Conservation (phyloP, 2,888 invertebrate genomes). For the Drosophila flavopinicola region DNA sequence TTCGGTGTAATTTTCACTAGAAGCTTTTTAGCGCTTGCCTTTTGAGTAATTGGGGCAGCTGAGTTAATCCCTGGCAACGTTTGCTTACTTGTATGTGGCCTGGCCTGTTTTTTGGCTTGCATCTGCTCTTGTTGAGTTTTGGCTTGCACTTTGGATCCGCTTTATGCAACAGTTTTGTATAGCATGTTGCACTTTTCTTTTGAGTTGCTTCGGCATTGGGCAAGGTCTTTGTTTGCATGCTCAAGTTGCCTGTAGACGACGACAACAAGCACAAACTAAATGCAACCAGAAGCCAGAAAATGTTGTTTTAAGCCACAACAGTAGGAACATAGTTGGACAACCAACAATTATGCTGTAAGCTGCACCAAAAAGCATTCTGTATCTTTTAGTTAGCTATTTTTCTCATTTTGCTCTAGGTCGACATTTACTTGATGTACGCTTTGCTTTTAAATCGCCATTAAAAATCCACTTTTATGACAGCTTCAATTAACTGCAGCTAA, state of each 20-base stretch:
- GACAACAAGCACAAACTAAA: slow-evolving; percentile 50
- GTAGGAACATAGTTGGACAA: slow-evolving; percentile 19
- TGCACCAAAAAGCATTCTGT: slow-evolving; percentile 12
- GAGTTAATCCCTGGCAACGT: slow-evolving; percentile 20
- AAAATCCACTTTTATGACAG: slow-evolving; percentile 12
- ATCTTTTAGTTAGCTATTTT: slow-evolving; percentile 9
- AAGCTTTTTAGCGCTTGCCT: slow-evolving; percentile 3
- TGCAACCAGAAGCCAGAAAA: slow-evolving; percentile 63
- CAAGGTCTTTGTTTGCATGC: slow-evolving; percentile 51
- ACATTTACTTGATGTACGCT: slow-evolving; percentile 40
- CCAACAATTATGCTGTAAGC: slow-evolving; percentile 50
- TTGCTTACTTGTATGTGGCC: slow-evolving; percentile 1
- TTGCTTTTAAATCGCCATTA: slow-evolving; percentile 3
- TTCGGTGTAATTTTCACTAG: slow-evolving; percentile 1
- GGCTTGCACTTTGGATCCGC: slow-evolving; percentile 36
- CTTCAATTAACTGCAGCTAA: slow-evolving; percentile 29
- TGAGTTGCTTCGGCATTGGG: slow-evolving; percentile 23
- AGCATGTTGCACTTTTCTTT: slow-evolving; percentile 26
- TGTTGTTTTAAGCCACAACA: slow-evolving; percentile 56
- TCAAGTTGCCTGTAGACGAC: slow-evolving; percentile 44
- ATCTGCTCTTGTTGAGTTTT: slow-evolving; percentile 30
- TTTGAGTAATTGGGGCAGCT: slow-evolving; percentile 27
- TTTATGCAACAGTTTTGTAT: slow-evolving; percentile 52
- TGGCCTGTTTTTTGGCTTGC: slow-evolving; percentile 6
- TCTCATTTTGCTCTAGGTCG: slow-evolving; percentile 4